Base-by-base conservation (phyloP, 2,888 invertebrate species). In the Phaonia tiefii region DNA sequence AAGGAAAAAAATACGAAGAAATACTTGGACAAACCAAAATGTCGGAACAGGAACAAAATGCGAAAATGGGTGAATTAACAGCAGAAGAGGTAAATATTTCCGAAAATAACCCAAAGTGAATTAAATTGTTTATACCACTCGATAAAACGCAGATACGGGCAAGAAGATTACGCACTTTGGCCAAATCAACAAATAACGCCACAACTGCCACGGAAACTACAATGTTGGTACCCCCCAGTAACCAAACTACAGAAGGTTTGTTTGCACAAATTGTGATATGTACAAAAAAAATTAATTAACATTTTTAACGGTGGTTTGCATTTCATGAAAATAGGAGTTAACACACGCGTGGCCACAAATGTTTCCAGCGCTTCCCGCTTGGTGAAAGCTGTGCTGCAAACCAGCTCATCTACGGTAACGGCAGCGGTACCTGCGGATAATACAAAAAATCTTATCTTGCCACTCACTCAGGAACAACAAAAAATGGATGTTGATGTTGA, bases 11-110 rank as follows among this genome's bases (percentile, higher is more conserved):
- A 20, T 60, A 60, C 3, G 58, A 20, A 51, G 17, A 39, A 37
- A 60, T 60, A 44, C 54, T 13, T 54, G 8, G 37, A 60, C 37
- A 22, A 63, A 67, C 65, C 77, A 79, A 76, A 70, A 85, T 85
- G 84, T 85, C 84, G 75, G 82, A 84, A 70, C 83, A 85, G 74
- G 82, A 80, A 51, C 75, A 82, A 80, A 83, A 80, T 75, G 46
- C 15, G 11, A 83, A 84, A 79, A 79, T 85, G 72, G 83, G 80
- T 72, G 96, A 97, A 93, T 92, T 97, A 86, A 95, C 95, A 89
- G 96, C 95, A 91, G 97, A 97, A 92, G 97, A 97, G 95, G 97
- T 96, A 92, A 93, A 94, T 92, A 83, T 83, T 79, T 58, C 39
- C 20, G 39, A 60, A 13, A 42, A 26, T 26, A 60, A 60, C 31